Evolutionary conservation across 2,113 vertebrate species (phyloP).

Genomic region (Elachura formosa): DNA sequence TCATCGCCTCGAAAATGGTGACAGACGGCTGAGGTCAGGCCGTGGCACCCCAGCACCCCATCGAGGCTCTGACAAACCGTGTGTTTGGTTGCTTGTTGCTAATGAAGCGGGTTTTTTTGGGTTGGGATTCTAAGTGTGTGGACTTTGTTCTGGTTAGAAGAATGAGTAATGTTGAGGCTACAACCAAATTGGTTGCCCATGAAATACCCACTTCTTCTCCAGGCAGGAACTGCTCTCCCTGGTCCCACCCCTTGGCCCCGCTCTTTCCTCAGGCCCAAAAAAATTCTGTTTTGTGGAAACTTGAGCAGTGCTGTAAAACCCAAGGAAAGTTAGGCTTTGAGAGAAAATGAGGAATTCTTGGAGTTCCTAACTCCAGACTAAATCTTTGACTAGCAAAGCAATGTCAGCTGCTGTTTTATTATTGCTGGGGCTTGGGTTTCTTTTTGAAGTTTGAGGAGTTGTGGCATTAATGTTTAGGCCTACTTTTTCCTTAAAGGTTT

Average conservation of each 20-base stretch:
- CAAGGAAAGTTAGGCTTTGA: neutral
- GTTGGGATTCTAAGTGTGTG: neutral
- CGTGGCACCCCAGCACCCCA: neutral
- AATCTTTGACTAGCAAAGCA: neutral
- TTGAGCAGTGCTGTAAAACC: neutral
- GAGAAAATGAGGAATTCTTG: neutral
- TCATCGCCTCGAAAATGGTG: slow-evolving; percentile 67
- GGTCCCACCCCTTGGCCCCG: fast-evolving
- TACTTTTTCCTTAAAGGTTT: neutral
- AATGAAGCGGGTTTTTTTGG: neutral
- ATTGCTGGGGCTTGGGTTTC: neutral
- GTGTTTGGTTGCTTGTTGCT: neutral
- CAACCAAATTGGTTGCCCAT: neutral
- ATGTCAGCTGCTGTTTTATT: neutral
- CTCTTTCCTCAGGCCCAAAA: neutral
- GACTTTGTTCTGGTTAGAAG: neutral
- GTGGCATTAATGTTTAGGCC: neutral
- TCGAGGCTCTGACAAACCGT: fast-evolving
- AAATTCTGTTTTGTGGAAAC: neutral
- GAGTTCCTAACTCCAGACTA: neutral
- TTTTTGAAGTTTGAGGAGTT: neutral
- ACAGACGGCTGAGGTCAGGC: slow-evolving; percentile 53
- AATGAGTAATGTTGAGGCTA: neutral
- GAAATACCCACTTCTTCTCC: neutral
- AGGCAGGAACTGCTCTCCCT: neutral